phyloP scores from a whole-genome alignment of 2,113 vertebrate genomes.

The Carlito syrichta region DNA sequence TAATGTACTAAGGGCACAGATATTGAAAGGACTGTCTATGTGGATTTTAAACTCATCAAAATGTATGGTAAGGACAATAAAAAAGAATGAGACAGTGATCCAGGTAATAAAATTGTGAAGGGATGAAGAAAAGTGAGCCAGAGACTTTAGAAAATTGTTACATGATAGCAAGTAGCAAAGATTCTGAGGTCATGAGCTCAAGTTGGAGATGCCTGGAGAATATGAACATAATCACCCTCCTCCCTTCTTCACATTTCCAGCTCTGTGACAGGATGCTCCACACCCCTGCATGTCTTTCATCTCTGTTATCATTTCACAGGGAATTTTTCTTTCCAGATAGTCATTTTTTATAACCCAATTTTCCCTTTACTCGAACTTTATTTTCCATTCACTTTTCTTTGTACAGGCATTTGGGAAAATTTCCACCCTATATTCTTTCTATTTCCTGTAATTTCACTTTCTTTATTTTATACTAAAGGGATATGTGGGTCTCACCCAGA shows the following conservation, averaged over 20 bases:
- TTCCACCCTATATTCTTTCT: neutral
- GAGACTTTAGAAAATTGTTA: neutral
- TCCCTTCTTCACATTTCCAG: accelerated
- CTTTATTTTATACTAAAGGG: neutral
- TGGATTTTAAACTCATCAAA: neutral
- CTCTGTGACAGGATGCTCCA: too few relatives aligned
- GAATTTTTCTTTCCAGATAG: neutral
- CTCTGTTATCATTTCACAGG: neutral
- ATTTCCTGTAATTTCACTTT: neutral
- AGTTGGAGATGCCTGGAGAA: accelerated
- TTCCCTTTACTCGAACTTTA: neutral
- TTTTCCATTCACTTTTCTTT: neutral
- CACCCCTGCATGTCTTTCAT: accelerated
- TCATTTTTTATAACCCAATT: neutral
- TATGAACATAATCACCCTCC: accelerated
- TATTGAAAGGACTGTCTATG: accelerated
- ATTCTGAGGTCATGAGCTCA: accelerated
- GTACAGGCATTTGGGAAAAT: neutral
- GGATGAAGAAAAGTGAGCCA: neutral
- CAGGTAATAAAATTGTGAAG: neutral
- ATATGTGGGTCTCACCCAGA: neutral
- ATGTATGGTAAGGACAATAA: too few relatives aligned
- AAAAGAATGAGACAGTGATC: neutral
- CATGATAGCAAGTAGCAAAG: accelerated
- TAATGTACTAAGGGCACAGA: neutral